Base-by-base conservation (phyloP, 2,888 invertebrate species). In the Oeneis ivallda region DNA sequence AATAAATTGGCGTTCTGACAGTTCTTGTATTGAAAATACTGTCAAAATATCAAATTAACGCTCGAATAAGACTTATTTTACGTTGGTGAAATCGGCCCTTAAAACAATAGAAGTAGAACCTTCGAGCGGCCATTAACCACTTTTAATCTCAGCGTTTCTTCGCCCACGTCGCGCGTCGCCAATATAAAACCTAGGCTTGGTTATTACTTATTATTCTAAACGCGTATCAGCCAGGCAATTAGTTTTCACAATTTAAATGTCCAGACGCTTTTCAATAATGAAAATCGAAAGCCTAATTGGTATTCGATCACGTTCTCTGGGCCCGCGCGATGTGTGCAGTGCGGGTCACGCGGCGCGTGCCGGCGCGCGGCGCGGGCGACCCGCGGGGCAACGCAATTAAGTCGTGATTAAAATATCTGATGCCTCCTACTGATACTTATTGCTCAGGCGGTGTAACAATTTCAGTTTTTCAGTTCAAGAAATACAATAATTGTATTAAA, bases 351-450 rank as follows among this genome's bases (percentile, higher is more conserved):
- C 2, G 34, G 34, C 15, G 10, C 9, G 15, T 37, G 9, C 34
- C n/a, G 39, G 39, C 56, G 56, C n/a, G n/a, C n/a, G n/a, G n/a
- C n/a, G n/a, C n/a, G n/a, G n/a, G n/a, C n/a, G n/a, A n/a, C n/a
- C n/a, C n/a, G n/a, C n/a, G n/a, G n/a, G 13, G 54, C 11, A 41
- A 41, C 41, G 41, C 56, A 56, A 41, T 56, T 19, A 56, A 39
- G 41, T 56, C 39, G 56, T 56, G 56, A 56, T 56, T 56, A 41
- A 56, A 56, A 56, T 41, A 41, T 56, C 39, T 26, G 56, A 39
- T 56, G 11, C 9, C 19, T 5, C 8, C 34, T 15, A 15, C 54
- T 39, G 6, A 34, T 15, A 8, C 15, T 4, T 34, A 15, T 9
- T 3, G n/a, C 34, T 15, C 53, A 15, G 9, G 37, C 37, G 19